phyloP scores from a whole-genome alignment of 2,888 invertebrate species.

The Anoplius nigerrimus region DNA sequence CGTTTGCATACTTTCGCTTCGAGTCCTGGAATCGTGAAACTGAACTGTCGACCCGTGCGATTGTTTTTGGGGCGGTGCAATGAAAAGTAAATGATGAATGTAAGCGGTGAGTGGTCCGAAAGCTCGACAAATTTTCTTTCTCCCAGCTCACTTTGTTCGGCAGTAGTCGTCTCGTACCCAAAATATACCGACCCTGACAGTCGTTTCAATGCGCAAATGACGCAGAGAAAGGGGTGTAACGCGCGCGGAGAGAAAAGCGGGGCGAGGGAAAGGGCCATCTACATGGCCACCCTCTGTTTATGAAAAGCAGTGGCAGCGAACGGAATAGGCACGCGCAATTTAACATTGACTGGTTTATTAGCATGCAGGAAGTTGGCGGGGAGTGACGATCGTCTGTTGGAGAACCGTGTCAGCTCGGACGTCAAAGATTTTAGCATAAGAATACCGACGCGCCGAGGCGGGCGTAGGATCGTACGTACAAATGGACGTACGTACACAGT shows the following conservation, averaged over 20 bases:
- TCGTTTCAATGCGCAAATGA: too few species aligned
- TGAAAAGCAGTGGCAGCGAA: constrained; percentile 28
- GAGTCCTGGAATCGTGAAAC: too few species aligned
- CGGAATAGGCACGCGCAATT: constrained; percentile 38
- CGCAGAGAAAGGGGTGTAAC: background rate
- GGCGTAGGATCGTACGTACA: background rate
- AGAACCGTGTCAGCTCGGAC: constrained; percentile 53
- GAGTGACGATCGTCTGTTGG: constrained; percentile 38
- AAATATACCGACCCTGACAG: too few species aligned
- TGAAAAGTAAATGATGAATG: too few species aligned
- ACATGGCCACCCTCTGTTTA: constrained; percentile 36
- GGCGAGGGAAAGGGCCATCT: constrained; percentile 23
- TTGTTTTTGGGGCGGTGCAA: too few species aligned
- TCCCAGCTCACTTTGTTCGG: too few species aligned
- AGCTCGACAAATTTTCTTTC: too few species aligned
- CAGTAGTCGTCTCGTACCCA: too few species aligned
- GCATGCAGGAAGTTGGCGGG: constrained; percentile 7
- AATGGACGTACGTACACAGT: background rate
- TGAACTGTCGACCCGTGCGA: too few species aligned
- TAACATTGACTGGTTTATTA: constrained; percentile 48
- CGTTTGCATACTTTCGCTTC: too few species aligned
- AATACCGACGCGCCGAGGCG: constrained; percentile 35
- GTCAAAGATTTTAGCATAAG: constrained; percentile 57
- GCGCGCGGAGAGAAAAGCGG: background rate
- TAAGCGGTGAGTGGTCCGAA: too few species aligned